These are phyloP conservation scores for Calycopis cecrops DNA, from an alignment of 1,140 invertebrate species.

Conservation along the genomic window DNA sequence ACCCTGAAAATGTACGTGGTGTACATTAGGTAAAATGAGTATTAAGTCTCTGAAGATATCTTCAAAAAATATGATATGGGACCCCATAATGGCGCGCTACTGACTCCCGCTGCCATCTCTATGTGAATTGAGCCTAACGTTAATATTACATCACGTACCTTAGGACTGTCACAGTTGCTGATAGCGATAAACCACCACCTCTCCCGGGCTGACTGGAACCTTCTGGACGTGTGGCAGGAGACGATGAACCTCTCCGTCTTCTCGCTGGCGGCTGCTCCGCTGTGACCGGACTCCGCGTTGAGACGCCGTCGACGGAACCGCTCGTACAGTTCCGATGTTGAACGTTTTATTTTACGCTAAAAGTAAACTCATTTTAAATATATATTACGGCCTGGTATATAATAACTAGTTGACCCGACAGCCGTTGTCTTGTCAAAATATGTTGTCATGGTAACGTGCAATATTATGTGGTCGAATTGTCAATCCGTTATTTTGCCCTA, in stretches of 20 bases:
- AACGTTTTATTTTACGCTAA: conserved; percentile 61
- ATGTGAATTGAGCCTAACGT: too few relatives aligned
- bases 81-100: too few relatives aligned
- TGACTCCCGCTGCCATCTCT: too few relatives aligned
- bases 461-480: too few relatives aligned
- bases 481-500: too few relatives aligned
- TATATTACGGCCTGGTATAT: too few relatives aligned
- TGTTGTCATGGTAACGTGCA: too few relatives aligned
- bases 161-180: conserved; percentile 81
- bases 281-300: conserved; percentile 38
- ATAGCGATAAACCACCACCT: conserved; percentile 88
- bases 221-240: conserved; percentile 76
- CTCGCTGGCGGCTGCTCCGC: conserved; percentile 25
- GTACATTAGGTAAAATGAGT: too few relatives aligned
- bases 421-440: too few relatives aligned
- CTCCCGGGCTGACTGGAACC: conserved; percentile 81
- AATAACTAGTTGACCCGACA: too few relatives aligned
- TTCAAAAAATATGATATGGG: too few relatives aligned
- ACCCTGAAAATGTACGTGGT: conserved; percentile 78
- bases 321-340: conserved; percentile 43
- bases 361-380: conserved; percentile 20
- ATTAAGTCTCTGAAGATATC: too few relatives aligned
- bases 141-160: conserved; percentile 65
- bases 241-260: conserved; percentile 52
- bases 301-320: conserved; percentile 43